Evolutionary conservation across 2,797 vertebrate genomes (phyloP).

Genomic region (Hyperoplus immaculatus): DNA sequence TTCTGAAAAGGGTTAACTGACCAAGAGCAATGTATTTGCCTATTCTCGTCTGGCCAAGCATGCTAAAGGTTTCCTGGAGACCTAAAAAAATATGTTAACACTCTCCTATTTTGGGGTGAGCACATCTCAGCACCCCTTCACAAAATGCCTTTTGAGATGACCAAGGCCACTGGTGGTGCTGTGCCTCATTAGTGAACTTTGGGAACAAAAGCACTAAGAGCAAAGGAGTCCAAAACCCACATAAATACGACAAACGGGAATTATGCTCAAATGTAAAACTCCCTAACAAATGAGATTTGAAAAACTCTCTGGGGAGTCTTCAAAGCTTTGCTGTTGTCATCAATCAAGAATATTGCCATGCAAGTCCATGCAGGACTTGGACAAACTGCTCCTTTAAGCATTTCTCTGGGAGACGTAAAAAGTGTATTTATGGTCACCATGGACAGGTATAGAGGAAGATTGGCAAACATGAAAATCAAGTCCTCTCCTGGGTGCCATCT

Average conservation of each 20-base stretch:
- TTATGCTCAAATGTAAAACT: constrained; percentile 78
- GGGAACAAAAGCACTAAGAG: constrained; percentile 49
- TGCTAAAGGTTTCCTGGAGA: constrained; percentile 42
- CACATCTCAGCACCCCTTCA: constrained; percentile 14
- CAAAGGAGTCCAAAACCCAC: constrained; percentile 49
- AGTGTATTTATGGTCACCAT: constrained; percentile 80
- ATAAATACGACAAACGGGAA: constrained; percentile 65
- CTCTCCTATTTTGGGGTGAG: constrained; percentile 18
- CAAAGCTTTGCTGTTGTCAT: constrained; percentile 74
- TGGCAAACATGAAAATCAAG: constrained; percentile 85
- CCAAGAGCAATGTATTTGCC: constrained; percentile 23
- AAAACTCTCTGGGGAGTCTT: constrained; percentile 73
- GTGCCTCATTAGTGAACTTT: constrained; percentile 63
- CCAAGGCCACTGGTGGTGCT: constrained; percentile 28
- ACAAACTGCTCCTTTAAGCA: constrained; percentile 84
- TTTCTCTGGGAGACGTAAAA: constrained; percentile 82
- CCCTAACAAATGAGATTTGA: constrained; percentile 76
- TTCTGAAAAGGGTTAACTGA: constrained; percentile 19
- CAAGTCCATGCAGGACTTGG: constrained; percentile 69
- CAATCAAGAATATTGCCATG: constrained; percentile 79
- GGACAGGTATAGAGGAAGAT: constrained; percentile 82
- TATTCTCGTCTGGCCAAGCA: constrained; percentile 21
- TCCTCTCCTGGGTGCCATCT: constrained; percentile 80
- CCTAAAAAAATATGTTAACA: constrained; percentile 20
- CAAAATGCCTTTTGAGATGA: constrained; percentile 38